Evolutionary conservation across 2,797 vertebrate species (phyloP).

Genomic region (Geotria australis): DNA sequence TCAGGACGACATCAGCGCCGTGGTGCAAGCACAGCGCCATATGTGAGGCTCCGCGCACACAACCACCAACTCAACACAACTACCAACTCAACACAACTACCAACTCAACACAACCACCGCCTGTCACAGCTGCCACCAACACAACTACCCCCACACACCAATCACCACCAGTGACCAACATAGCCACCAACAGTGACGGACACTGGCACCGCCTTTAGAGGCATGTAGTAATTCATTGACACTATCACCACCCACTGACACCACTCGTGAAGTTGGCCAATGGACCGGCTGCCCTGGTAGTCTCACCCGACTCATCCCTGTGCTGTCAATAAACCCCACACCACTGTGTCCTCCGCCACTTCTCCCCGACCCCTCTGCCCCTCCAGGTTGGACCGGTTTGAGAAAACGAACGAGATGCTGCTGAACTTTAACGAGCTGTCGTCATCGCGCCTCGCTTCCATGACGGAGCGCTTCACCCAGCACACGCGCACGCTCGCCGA

Average conservation of each 20-base stretch:
- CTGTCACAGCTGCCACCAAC: no score
- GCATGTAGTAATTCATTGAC: no score
- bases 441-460: conserved; percentile 53
- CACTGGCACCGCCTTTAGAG: no score
- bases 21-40: conserved; percentile 88
- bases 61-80: no score
- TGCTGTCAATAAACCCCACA: conserved; percentile 2
- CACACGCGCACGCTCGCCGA: conserved; percentile 65
- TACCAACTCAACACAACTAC: no score
- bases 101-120: no score
- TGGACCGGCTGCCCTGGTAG: no score
- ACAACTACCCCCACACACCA: no score
- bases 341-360: conserved; percentile 2
- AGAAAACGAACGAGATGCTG: conserved; percentile 97
- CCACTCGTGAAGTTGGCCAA: no score
- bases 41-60: conserved; percentile 26
- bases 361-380: conserved; percentile 3
- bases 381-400: conserved; percentile 68
- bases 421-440: conserved; percentile 89
- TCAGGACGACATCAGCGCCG: conserved; percentile 67
- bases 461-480: conserved; percentile 61
- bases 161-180: no score
- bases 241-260: no score
- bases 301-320: neutral
- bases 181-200: no score